Evolutionary conservation across 2,113 vertebrate genomes (phyloP), one percentile per base, ranked within the genome.

Genomic region (Scophthalmus maximus): DNA sequence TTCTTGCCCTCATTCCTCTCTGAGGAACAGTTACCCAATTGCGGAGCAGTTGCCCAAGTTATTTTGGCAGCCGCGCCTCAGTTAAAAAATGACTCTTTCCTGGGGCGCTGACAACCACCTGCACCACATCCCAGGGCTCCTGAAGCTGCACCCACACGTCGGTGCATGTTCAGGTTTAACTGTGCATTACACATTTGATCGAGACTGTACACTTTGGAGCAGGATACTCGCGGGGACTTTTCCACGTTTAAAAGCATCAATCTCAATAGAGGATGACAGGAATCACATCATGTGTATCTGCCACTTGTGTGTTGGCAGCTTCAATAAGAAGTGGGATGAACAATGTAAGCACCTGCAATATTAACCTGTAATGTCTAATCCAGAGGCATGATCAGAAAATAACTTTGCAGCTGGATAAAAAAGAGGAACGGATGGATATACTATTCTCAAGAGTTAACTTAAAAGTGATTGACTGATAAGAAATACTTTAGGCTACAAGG

Each of bases 1-100:
- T n/a, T n/a, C n/a, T n/a, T n/a, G n/a, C n/a, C 23, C 20, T n/a
- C 22, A 8, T 12, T 53, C 14, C 15, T 47, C 50, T 40, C 53
- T 68, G 52, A 38, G 69, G 68, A 79, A 42, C 63, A 44, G 17
- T 63, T 27, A 56, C 9, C 42, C n/a, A n/a, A 10, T 27, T 62
- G 49, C 50, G 61, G 75, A 49, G 38, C 52, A n/a, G n/a, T 36
- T 15, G 26, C 53, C 70, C 56, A 52, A 57, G 22, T 42, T 62
- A 49, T 64, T 65, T 60, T 83, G 76, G 57, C 73, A 55, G 26
- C 20, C 38, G 23, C 73, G 27, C 61, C 53, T 70, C 27, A 50
- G 49, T 38, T 34, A 55, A 46, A 70, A 46, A 70, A 73, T 26
- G 42, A 84, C 71, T 79, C 76, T 75, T 49, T 74, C 75, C 86